Percentiles rank a stretch among this genome's conserved stretches.
phyloP scores from a whole-genome alignment of 2,113 vertebrate genomes.

The Pipra filicauda region DNA sequence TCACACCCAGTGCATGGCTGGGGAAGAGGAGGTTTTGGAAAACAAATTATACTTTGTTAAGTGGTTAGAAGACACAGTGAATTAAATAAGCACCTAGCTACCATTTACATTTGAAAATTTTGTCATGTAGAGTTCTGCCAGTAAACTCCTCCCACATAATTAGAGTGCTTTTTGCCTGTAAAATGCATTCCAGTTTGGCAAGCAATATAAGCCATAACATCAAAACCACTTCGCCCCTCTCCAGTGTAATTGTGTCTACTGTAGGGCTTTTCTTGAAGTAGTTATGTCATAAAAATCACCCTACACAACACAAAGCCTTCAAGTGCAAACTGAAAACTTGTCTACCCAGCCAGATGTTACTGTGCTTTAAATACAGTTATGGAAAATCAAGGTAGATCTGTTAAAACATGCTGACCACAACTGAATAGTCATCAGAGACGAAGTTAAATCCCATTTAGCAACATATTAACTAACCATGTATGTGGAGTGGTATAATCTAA shows the following conservation, averaged over 20 bases:
- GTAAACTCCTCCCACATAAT: constrained; percentile 30
- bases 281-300: neutral
- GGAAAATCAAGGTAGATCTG: neutral
- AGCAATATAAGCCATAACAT: neutral
- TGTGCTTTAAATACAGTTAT: neutral
- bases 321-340: neutral
- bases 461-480: neutral
- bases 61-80: neutral
- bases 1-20: neutral
- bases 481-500: neutral
- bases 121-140: neutral
- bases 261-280: constrained; percentile 23
- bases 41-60: neutral
- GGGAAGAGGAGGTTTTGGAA: neutral
- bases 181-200: constrained; percentile 5
- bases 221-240: neutral
- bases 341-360: neutral
- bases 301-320: neutral
- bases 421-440: neutral
- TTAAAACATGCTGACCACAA: neutral
- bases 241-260: neutral
- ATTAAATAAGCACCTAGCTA: constrained; percentile 3
- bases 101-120: neutral
- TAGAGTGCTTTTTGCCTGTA: neutral
- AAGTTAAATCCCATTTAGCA: neutral